Base-by-base conservation (phyloP, 2,888 invertebrate species). In the Drosophila cognata region DNA sequence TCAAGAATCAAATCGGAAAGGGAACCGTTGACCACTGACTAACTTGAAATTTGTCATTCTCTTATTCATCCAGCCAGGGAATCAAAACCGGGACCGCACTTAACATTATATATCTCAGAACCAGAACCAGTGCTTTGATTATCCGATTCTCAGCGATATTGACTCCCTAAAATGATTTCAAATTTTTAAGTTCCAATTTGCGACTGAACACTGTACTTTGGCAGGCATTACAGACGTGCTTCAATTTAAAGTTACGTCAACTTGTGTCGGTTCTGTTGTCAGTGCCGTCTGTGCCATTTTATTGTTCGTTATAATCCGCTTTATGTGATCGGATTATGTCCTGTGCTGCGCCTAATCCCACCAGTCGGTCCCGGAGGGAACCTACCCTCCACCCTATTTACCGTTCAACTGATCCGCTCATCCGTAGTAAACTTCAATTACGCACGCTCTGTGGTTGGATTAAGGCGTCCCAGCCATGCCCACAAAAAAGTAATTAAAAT, bases 241-340 rank as follows among this genome's bases (percentile, higher is more conserved):
- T 78, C 67, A 82, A 87, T 84, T 81, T 83, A 83, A 84, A 88
- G 81, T 80, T 76, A 71, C 74, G 72, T 71, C 76, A 78, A 75
- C 65, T 77, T 74, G 61, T 51, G 36, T 28, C 55, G 18, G 36
- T 28, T 28, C 51, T 58, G 59, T 46, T 60, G 50, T 16, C 46
- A 25, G 16, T 46, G 21, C 31, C 60, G 64, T 48, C 70, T 77
- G 25, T 35, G 77, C 60, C 57, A 61, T 68, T 72, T 73, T 81
- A 79, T 76, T 79, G 71, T 83, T 72, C 69, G 72, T 82, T 88
- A 86, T 88, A 89, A 89, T 88, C 91, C 86, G 81, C 84, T 86
- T 89, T 88, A 84, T 84, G 78, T 88, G 87, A 88, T 89, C 87
- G 87, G 88, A 88, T 88, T 90, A 90, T 89, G 81, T 82, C 89